phyloP scores from a whole-genome alignment of 2,797 vertebrate genomes.

The Craterocephalus amniculus region DNA sequence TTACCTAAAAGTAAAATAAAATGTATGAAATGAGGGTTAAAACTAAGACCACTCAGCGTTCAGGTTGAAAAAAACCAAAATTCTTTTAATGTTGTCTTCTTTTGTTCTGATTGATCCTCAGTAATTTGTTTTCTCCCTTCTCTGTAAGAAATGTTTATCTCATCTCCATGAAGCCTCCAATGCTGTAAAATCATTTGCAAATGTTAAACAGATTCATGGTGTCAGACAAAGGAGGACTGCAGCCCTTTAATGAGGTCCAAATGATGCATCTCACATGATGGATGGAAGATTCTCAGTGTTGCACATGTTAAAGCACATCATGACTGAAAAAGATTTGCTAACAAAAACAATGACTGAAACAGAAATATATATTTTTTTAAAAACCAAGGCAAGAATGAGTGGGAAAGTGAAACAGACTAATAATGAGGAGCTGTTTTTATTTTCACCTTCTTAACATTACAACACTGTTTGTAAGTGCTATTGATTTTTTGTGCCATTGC shows the following conservation, averaged over 20 bases:
- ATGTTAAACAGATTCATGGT: conserved; percentile 33
- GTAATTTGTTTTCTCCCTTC: conserved; percentile 28
- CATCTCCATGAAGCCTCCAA: conserved; percentile 26
- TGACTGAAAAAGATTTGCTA: neutral
- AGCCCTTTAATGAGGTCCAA: conserved; percentile 16
- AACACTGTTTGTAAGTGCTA: neutral
- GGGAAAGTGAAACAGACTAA: neutral
- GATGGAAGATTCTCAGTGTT: conserved; percentile 17
- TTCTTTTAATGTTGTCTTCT: conserved; percentile 27
- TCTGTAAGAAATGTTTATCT: conserved; percentile 39
- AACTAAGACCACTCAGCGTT: conserved; percentile 30
- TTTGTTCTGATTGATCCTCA: conserved; percentile 43
- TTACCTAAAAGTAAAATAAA: neutral
- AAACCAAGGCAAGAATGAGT: neutral
- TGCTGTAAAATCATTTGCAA: conserved; percentile 29
- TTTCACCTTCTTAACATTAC: neutral
- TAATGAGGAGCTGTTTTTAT: conserved; percentile 3
- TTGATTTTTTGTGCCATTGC: conserved; percentile 12
- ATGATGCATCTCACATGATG: conserved; percentile 8
- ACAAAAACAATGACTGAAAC: neutral
- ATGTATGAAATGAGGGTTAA: conserved; percentile 48
- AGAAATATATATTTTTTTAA: neutral
- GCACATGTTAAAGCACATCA: conserved; percentile 29
- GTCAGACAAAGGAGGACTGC: conserved; percentile 32
- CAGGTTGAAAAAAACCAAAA: conserved; percentile 21